A percentile compares a stretch with the other conserved stretches of the same genome.
Conservation (phyloP, 2,113 vertebrate species). For the Phodopus roborovskii region DNA sequence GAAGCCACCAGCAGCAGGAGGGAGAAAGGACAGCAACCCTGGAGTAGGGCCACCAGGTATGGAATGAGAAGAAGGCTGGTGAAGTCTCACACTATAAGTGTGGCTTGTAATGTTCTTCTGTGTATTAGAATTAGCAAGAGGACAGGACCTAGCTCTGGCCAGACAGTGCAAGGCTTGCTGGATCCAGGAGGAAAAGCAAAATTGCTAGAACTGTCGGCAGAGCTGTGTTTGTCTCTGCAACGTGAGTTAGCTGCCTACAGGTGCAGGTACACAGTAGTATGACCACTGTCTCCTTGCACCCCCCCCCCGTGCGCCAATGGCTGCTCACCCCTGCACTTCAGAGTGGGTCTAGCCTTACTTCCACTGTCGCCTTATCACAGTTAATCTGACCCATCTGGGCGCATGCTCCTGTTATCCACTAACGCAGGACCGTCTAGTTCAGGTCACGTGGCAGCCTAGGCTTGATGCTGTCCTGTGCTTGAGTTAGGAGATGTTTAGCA, state of each 20-base stretch:
- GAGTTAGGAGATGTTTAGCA: neutral
- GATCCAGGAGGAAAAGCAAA: neutral
- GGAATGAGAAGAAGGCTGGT: too few relatives aligned
- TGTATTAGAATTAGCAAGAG: neutral
- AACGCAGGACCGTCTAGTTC: too few relatives aligned
- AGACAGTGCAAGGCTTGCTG: neutral
- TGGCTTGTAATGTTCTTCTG: neutral
- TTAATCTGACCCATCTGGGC: neutral
- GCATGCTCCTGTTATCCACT: neutral
- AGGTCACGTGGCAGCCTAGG: neutral
- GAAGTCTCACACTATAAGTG: neutral
- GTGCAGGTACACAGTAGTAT: fast-evolving
- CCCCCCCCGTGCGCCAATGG: neutral
- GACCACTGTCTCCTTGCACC: neutral
- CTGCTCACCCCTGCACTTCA: neutral
- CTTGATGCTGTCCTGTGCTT: neutral
- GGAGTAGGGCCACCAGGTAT: fast-evolving
- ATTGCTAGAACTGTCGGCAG: neutral
- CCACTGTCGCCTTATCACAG: neutral
- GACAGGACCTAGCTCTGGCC: neutral
- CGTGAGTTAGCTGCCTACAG: fast-evolving
- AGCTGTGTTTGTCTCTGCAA: neutral
- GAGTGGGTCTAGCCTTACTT: neutral
- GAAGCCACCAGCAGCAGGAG: neutral
- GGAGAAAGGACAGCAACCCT: neutral